Evolutionary conservation across 1,140 invertebrate genomes (phyloP).

Genomic region (Drosophila pruinosa): DNA sequence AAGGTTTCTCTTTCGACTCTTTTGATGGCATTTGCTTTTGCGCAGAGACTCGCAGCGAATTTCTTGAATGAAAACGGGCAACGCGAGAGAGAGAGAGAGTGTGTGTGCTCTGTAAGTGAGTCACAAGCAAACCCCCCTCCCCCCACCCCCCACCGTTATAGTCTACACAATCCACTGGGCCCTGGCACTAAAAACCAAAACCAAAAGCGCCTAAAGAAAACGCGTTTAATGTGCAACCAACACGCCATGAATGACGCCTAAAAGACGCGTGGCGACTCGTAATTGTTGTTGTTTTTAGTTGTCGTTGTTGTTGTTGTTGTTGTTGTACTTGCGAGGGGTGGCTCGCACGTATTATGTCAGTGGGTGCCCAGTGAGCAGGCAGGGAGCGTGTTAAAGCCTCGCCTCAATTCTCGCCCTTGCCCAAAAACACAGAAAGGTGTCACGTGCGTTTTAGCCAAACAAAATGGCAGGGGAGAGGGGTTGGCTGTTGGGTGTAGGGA

Average conservation of each 20-base stretch:
- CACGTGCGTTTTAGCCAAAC: conserved; percentile 22
- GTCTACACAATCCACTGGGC: not conserved
- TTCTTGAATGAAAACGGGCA: conserved; percentile 70
- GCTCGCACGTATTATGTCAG: conserved; percentile 33
- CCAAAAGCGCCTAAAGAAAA: conserved; percentile 29
- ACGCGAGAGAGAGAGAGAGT: conserved; percentile 31
- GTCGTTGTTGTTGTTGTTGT: conserved; percentile 26
- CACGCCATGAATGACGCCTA: conserved; percentile 79
- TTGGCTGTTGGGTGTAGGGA: not conserved
- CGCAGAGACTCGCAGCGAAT: conserved; percentile 43
- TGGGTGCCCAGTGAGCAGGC: not conserved
- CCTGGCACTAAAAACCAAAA: conserved; percentile 10
- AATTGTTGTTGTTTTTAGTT: conserved; percentile 29
- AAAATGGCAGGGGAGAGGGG: not conserved
- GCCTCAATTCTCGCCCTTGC: conserved; percentile 14
- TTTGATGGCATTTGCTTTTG: conserved; percentile 33
- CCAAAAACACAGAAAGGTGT: conserved; percentile 42
- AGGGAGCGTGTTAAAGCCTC: not conserved
- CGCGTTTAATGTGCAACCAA: conserved; percentile 57
- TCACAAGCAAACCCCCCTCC: conserved; percentile 21
- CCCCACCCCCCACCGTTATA: not conserved
- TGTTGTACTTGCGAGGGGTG: not conserved
- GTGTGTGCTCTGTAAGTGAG: conserved; percentile 51
- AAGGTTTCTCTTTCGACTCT: conserved; percentile 57
- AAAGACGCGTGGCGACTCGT: conserved; percentile 56